Base-by-base conservation (phyloP, 2,888 invertebrate genomes). In the Phymatocera aterrima region DNA sequence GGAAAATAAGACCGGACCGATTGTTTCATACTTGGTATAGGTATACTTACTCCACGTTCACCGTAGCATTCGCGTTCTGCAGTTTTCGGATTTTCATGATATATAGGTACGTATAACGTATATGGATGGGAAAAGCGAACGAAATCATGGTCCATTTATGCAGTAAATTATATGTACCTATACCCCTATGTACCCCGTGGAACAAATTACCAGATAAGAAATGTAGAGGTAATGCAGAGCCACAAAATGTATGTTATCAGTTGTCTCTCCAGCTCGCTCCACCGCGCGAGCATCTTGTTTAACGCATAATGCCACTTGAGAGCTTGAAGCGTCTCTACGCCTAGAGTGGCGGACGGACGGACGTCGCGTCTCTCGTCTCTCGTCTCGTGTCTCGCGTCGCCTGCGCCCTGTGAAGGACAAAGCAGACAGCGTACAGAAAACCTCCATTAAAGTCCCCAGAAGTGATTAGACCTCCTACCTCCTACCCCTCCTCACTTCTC, bases 381-480 rank as follows among this genome's bases (percentile, higher is more conserved):
- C 54, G 10, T 24, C 54, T 2, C 57, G 21, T 4, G 21, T 12
- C 57, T 24, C 57, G 12, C 3, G 28, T 21, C 54, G 10, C 28
- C 28, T 10, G 28, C 28, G 57, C 57, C 57, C 5, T 28, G 89
- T 89, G 87, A 87, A 88, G 90, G 89, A 89, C 90, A 88, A 89
- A 89, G 88, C 89, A 89, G 90, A 90, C 89, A 88, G 87, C 85
- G 88, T 89, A 90, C 90, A 90, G 90, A 90, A 90, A 90, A 90
- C 88, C 89, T 90, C 90, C 90, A 90, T 90, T 90, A 90, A 90
- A 90, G 88, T 90, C 90, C 87, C 88, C 86, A 88, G 88, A 90
- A 90, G 90, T 90, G 90, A 90, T 90, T 90, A 90, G 90, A 89
- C 88, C 88, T 86, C 83, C 77, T 48, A 34, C 70, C 68, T 28